Evolutionary conservation across 2,888 invertebrate species (phyloP), one percentile per base, ranked within the genome.

Genomic region (Melinaea menophilus): DNA sequence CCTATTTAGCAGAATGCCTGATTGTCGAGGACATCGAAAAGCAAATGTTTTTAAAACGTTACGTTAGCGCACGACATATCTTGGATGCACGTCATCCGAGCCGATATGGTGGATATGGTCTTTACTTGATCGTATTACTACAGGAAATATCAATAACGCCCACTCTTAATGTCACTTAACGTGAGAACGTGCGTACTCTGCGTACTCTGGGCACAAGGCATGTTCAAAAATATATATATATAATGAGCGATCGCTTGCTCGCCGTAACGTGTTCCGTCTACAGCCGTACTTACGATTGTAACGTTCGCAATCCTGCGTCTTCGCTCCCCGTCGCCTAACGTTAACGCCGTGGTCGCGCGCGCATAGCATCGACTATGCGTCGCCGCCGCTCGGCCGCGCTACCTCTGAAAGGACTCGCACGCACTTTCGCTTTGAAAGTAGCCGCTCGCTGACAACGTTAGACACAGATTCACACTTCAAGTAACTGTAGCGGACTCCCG

Each of bases 371-470:
- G 82, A 76, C 75, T 79, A 82, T 77, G 80, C 76, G 79, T 78
- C 82, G 80, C 79, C 79, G 85, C 75, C 76, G 72, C 62, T 73
- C 76, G 75, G 74, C 75, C 72, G 73, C 73, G 64, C 67, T 72
- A 71, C 77, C 80, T 82, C 86, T 85, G 87, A 85, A 85, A 85
- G 81, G 79, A 84, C 86, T 86, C 81, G 84, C 82, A 83, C 86
- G 87, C 81, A 81, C 84, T 81, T 75, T 77, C 78, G 75, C 70
- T 70, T 74, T 73, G 76, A 79, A 74, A 74, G 79, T 75, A 75
- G 77, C 78, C 80, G 82, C 75, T 77, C 76, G 80, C 56, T 9
- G 46, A 58, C 61, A 77, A 75, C 79, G 78, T 73, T 72, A 73
- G 66, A 64, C 65, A 74, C 56, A 71, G 65, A 57, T 57, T 57